Conservation (phyloP, 2,113 vertebrate genomes). For the Phaetusa simplex region DNA sequence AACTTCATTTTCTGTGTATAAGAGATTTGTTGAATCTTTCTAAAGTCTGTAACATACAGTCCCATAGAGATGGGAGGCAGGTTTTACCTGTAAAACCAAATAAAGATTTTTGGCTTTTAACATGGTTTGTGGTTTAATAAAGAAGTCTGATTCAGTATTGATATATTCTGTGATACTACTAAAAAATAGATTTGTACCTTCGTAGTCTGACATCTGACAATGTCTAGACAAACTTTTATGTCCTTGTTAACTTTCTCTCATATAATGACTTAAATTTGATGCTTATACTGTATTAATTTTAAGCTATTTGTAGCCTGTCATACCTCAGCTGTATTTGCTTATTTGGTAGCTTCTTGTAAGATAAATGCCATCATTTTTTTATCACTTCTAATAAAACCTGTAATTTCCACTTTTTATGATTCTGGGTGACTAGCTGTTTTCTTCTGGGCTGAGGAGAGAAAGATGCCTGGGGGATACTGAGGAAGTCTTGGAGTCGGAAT, state of each 20-base stretch:
- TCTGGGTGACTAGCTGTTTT: not conserved
- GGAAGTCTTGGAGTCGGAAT: not conserved
- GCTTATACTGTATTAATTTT: not conserved
- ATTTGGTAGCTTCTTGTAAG: not conserved
- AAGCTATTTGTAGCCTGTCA: not conserved
- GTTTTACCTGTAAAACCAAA: not conserved
- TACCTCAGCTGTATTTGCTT: not conserved
- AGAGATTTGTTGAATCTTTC: not conserved
- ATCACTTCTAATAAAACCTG: not conserved
- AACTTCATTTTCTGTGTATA: not conserved
- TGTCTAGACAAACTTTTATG: constrained; percentile 14
- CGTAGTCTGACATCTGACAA: not conserved
- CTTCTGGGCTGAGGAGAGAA: not conserved
- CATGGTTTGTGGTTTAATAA: not conserved
- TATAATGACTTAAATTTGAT: not conserved
- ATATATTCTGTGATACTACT: not conserved
- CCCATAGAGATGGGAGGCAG: not conserved
- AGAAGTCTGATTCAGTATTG: not conserved
- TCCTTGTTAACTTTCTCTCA: not conserved
- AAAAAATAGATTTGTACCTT: not conserved
- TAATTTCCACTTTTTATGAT: not conserved
- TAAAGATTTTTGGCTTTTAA: not conserved
- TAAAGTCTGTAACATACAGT: not conserved
- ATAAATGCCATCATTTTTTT: not conserved
- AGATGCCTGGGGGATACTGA: not conserved